A percentile compares a stretch with the other conserved stretches of the same genome.
These are phyloP conservation scores for Bufotes viridis DNA, from an alignment of 2,797 vertebrate species.

Conservation along the genomic window DNA sequence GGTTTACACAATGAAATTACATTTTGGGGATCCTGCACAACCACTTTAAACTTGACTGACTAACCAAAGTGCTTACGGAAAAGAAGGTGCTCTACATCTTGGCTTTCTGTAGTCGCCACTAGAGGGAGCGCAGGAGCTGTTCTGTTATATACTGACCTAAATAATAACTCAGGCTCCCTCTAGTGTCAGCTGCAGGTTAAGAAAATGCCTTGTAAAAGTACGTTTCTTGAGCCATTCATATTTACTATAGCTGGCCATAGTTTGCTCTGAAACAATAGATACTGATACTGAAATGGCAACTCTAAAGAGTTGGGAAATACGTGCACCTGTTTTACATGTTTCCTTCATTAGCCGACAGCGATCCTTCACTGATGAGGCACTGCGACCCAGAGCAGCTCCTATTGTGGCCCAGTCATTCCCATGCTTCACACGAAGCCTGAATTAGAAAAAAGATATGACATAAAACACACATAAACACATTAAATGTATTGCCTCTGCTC, in stretches of 20 bases:
- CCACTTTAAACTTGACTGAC: too few species aligned
- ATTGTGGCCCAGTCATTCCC: conserved; percentile 99
- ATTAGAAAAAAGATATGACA: neutral
- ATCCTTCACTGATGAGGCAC: conserved; percentile 97
- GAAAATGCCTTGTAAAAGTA: too few species aligned
- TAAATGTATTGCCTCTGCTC: neutral
- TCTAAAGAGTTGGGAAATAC: neutral
- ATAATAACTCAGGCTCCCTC: neutral
- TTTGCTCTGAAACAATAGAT: neutral
- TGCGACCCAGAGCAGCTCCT: conserved; percentile 92
- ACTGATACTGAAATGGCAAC: neutral
- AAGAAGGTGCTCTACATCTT: neutral
- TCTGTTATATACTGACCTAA: too few species aligned
- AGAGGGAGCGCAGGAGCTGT: neutral
- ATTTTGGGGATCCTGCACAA: too few species aligned
- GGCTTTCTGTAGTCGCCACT: neutral
- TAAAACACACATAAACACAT: neutral
- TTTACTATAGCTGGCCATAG: too few species aligned
- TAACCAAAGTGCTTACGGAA: neutral
- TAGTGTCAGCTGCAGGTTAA: neutral
- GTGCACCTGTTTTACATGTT: conserved; percentile 94
- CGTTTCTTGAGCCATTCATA: too few species aligned
- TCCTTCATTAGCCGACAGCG: conserved; percentile 98
- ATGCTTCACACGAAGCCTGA: conserved; percentile 89
- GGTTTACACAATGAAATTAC: too few species aligned